A percentile compares a stretch with the other conserved stretches of the same genome.
Evolutionary conservation across 1,140 invertebrate species (phyloP).

Genomic region (Pogonomyrmex californicus): DNA sequence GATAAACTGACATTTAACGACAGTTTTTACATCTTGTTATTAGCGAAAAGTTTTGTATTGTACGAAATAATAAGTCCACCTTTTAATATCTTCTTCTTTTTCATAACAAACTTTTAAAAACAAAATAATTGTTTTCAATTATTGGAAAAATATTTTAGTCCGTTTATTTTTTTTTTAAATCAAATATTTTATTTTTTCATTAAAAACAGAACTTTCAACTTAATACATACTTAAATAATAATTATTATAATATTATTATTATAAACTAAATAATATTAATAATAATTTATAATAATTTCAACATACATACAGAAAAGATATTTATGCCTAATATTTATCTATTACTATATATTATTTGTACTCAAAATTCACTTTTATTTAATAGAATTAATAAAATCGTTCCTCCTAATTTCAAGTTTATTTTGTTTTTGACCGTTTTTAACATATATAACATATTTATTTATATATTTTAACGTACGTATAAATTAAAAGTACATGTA

Average conservation of each 20-base stretch:
- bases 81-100: neutral
- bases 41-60: neutral
- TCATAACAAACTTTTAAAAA: neutral
- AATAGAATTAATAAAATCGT: neutral
- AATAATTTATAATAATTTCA: neutral
- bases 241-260: neutral
- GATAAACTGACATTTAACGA: neutral
- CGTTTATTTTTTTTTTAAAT: neutral
- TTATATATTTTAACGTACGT: neutral
- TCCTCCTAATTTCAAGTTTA: neutral
- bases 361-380: neutral
- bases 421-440: slow-evolving; percentile 5
- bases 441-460: slow-evolving; percentile 18
- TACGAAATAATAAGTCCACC: neutral
- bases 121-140: slow-evolving; percentile 1
- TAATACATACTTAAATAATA: neutral
- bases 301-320: too few species aligned
- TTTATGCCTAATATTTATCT: neutral
- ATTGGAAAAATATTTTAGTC: neutral
- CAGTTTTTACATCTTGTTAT: neutral
- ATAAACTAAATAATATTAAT: neutral
- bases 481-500: neutral
- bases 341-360: neutral
- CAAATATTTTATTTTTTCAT: neutral
- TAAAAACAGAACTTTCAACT: neutral